phyloP scores from a whole-genome alignment of 2,113 vertebrate species.

The Myotis lucifugus region DNA sequence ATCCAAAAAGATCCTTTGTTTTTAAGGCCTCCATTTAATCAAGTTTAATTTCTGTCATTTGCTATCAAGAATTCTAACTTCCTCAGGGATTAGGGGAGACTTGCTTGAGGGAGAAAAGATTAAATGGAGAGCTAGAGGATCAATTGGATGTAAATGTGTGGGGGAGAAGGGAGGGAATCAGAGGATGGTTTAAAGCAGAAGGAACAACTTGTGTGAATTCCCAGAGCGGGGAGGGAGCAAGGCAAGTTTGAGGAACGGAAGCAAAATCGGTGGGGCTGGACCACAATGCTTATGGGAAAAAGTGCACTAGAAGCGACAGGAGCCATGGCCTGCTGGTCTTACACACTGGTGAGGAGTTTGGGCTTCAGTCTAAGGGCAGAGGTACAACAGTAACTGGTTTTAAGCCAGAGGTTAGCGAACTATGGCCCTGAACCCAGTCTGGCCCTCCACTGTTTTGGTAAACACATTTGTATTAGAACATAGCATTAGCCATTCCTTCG shows the following conservation, averaged over 20 bases:
- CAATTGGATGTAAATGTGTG: neutral
- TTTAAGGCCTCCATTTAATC: neutral
- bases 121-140: neutral
- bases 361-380: neutral
- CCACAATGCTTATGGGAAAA: fast-evolving
- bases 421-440: neutral
- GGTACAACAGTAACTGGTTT: too few relatives aligned
- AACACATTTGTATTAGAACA: neutral
- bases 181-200: neutral
- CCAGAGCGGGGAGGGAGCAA: neutral
- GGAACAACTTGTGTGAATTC: neutral
- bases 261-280: neutral
- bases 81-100: neutral
- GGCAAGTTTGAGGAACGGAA: neutral
- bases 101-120: neutral
- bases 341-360: fast-evolving
- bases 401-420: neutral
- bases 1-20: neutral
- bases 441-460: neutral
- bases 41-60: neutral
- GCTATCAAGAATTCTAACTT: neutral
- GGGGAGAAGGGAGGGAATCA: neutral
- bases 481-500: neutral
- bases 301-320: fast-evolving
- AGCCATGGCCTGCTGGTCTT: neutral